A percentile compares a stretch with the other conserved stretches of the same genome.
Evolutionary conservation across 2,113 vertebrate species (phyloP).

Genomic region (Hystrix cristata): DNA sequence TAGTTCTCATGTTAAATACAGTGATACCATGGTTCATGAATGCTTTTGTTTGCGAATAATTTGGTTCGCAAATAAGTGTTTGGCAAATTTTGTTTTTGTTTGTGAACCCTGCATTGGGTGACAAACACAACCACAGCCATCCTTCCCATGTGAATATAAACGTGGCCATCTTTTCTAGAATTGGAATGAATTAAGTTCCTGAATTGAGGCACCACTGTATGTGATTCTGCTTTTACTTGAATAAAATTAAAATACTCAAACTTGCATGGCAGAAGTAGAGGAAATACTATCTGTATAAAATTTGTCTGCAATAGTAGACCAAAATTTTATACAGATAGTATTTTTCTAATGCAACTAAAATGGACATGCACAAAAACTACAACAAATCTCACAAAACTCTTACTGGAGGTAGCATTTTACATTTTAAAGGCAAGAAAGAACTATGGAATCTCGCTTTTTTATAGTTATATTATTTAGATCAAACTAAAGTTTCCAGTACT

Average conservation of each 20-base stretch:
- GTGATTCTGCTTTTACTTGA: conserved; percentile 36
- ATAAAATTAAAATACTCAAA: conserved; percentile 36
- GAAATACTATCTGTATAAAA: not conserved
- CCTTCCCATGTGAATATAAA: not conserved
- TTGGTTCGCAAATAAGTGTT: too few species aligned
- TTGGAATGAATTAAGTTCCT: not conserved
- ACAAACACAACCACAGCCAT: too few species aligned
- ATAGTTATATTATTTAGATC: not conserved
- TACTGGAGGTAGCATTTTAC: not conserved
- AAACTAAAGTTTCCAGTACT: conserved; percentile 79
- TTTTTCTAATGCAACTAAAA: not conserved
- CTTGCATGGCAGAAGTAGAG: conserved; percentile 17
- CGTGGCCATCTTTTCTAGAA: not conserved
- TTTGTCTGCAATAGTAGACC: not conserved
- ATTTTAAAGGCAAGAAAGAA: conserved; percentile 2
- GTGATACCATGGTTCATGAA: not conserved
- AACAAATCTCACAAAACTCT: conserved; percentile 29
- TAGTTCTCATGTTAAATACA: not conserved
- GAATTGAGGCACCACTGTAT: not conserved
- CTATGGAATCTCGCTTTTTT: not conserved
- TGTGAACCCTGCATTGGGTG: too few species aligned
- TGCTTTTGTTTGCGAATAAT: too few species aligned
- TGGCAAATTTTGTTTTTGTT: too few species aligned
- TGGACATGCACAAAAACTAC: not conserved
- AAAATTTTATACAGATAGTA: conserved; percentile 9